These are phyloP conservation scores for Nowickia ferox DNA, from an alignment of 2,888 invertebrate species.

Conservation along the genomic window DNA sequence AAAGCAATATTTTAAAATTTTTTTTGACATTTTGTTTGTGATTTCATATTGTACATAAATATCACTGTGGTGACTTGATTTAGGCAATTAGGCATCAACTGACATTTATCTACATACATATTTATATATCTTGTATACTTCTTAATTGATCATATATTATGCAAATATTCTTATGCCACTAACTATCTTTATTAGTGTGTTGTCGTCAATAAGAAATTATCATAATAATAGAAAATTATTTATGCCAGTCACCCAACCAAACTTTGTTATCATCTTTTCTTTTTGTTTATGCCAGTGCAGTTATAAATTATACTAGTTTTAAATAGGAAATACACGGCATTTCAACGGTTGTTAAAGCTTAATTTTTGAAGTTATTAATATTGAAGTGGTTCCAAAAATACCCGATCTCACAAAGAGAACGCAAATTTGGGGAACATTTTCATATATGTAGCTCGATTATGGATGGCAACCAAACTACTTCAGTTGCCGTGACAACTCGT, in stretches of 20 bases:
- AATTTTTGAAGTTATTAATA: too few relatives aligned
- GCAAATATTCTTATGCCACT: constrained; percentile 4
- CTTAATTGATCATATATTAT: constrained; percentile 18
- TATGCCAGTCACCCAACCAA: neutral
- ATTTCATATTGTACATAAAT: neutral
- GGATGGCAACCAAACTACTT: too few relatives aligned
- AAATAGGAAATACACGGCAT: too few relatives aligned
- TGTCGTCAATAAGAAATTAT: neutral
- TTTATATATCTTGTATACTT: neutral
- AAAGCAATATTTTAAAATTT: neutral
- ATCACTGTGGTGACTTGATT: neutral
- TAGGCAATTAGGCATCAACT: neutral
- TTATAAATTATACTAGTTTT: neutral
- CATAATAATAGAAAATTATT: constrained; percentile 22
- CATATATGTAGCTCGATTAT: too few relatives aligned
- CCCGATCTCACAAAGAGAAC: too few relatives aligned
- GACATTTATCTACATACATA: neutral
- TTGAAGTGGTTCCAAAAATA: too few relatives aligned
- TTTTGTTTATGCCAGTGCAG: neutral
- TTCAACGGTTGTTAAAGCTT: too few relatives aligned
- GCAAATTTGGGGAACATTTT: too few relatives aligned
- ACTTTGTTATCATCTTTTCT: neutral
- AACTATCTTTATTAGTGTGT: neutral
- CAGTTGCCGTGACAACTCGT: too few relatives aligned
- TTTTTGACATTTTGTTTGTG: neutral